These are phyloP conservation scores for Geococcyx californianus DNA, from an alignment of 2,113 vertebrate species.

Conservation along the genomic window DNA sequence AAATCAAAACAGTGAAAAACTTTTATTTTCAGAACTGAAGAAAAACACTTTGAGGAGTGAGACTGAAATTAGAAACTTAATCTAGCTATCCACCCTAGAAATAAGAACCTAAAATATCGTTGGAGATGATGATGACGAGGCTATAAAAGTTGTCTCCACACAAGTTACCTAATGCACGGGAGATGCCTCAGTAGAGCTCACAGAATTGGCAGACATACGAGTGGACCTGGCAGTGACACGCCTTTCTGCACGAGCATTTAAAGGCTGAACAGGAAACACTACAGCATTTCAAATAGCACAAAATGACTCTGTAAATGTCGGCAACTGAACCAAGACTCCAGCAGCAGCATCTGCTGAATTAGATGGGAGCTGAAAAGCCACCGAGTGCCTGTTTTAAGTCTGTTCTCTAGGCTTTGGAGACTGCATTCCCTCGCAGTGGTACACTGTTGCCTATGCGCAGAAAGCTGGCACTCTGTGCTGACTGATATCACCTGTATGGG, in stretches of 20 bases:
- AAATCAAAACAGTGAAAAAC: neutral
- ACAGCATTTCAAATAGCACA: neutral
- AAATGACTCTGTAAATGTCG: neutral
- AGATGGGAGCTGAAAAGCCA: neutral
- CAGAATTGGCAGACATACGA: neutral
- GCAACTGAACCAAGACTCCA: neutral
- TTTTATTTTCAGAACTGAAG: neutral
- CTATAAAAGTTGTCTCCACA: neutral
- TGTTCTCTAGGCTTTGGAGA: neutral
- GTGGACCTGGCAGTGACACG: neutral
- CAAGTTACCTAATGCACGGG: neutral
- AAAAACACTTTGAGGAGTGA: neutral
- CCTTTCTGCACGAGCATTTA: neutral
- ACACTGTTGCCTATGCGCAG: neutral
- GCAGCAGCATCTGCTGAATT: neutral
- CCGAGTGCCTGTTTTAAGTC: neutral
- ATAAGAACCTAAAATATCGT: neutral
- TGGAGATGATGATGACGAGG: neutral
- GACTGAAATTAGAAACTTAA: neutral
- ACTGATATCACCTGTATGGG: neutral
- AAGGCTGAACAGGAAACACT: neutral
- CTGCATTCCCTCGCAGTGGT: rapidly evolving
- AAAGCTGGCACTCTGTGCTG: neutral
- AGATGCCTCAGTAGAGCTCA: neutral
- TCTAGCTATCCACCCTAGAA: neutral